Evolutionary conservation across 2,888 invertebrate genomes (phyloP), one percentile per base, ranked within the genome.

Genomic region (Busseola fusca): DNA sequence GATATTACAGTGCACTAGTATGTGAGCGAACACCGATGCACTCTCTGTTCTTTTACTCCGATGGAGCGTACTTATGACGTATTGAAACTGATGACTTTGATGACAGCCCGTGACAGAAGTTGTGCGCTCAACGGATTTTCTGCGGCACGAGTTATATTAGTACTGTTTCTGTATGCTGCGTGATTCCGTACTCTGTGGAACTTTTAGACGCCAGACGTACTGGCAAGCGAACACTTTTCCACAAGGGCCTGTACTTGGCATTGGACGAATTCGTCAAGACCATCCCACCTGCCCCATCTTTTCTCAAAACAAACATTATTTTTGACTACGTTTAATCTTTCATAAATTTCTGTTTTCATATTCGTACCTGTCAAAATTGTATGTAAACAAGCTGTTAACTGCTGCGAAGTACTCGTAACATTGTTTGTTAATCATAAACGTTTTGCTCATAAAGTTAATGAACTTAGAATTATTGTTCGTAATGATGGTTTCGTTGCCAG

Each of bases 171-270:
- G 18, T 48, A 48, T 37, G 16, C n/a, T 3, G 16, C 1, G 14
- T 14, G 6, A 40, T 52, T 30, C 9, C 16, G 21, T 30, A 16
- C 52, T 62, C 5, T 52, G 27, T 50, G n/a, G 42, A 69, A 68
- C 50, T 48, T 69, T 50, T 42, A 52, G 25, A 59, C 50, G 48
- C 62, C 64, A 74, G 68, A 64, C 59, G n/a, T 50, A 42, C 68
- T 82, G 82, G 75, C 84, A 84, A 64, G 25, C 64, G 34, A 54
- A 25, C 59, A 25, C 48, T 60, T 58, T 72, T 74, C 59, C 60
- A 64, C 76, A 82, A 84, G 76, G 78, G 78, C 74, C 72, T 70
- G 81, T 67, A 76, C 82, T 88, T 87, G 87, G 85, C 87, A 86
- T 80, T 85, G 73, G 63, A 76, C 69, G 40, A 63, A 69, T 74